A percentile compares a stretch with the other conserved stretches of the same genome.
Evolutionary conservation across 35 echinoderm and acorn worm genomes (phyloP).

Genomic region (Diadema setosum): DNA sequence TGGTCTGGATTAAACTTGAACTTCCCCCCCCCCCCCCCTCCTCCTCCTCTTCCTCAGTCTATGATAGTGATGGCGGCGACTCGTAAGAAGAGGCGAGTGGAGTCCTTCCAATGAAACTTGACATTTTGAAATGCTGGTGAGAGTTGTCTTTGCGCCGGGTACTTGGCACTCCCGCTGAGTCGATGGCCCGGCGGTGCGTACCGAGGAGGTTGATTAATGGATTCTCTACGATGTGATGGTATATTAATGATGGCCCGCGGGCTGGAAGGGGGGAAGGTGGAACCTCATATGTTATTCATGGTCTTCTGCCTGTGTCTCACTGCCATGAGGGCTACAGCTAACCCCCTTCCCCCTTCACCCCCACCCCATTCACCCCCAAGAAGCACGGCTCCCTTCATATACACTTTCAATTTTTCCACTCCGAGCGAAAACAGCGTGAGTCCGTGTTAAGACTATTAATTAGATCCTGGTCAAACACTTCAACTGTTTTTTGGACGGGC

Average conservation of each 20-base stretch:
- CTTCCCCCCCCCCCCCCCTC: neutral
- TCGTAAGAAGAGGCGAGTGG: neutral
- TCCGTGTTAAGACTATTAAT: too few species aligned
- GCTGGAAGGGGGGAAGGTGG: constrained; percentile 4
- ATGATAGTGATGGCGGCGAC: too few species aligned
- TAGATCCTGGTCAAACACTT: too few species aligned
- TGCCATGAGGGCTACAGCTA: too few species aligned
- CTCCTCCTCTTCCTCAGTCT: too few species aligned
- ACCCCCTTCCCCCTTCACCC: too few species aligned
- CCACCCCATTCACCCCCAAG: too few species aligned
- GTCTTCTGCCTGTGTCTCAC: too few species aligned
- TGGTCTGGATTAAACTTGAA: neutral
- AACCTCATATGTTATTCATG: constrained; percentile 19
- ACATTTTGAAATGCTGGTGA: neutral
- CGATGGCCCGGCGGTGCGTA: neutral
- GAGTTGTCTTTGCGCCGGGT: neutral
- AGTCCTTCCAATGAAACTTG: neutral
- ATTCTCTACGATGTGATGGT: neutral
- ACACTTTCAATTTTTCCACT: too few species aligned
- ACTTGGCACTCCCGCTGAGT: neutral
- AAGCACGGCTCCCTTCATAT: too few species aligned
- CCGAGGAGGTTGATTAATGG: constrained; percentile 30
- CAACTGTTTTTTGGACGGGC: too few species aligned
- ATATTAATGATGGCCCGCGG: constrained; percentile 7
- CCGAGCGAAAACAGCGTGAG: too few species aligned